A percentile compares a stretch with the other conserved stretches of the same genome.
phyloP scores from a whole-genome alignment of 2,888 invertebrate genomes.

The Cephus rjabovi region DNA sequence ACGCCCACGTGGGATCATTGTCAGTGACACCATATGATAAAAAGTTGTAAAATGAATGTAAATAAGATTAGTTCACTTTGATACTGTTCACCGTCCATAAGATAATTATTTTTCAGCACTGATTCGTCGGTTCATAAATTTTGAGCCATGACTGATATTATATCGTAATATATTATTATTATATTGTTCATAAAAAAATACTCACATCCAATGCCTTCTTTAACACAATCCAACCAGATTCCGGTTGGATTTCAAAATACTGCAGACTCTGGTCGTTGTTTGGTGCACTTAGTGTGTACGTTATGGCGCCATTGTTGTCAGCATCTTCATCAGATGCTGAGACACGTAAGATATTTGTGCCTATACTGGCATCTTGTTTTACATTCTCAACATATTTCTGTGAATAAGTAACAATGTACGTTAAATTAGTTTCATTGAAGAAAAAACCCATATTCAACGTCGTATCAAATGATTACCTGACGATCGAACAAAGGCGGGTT shows the following conservation, averaged over 20 bases:
- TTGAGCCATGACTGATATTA: not conserved
- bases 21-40: too few species aligned
- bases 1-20: too few species aligned
- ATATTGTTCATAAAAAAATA: conserved; percentile 63
- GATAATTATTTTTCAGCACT: not conserved
- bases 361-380: conserved; percentile 95
- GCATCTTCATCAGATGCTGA: conserved; percentile 98
- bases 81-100: too few species aligned
- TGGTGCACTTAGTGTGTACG: conserved; percentile 90
- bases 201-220: conserved; percentile 97
- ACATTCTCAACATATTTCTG: conserved; percentile 98
- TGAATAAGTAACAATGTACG: conserved; percentile 55
- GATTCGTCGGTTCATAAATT: not conserved
- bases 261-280: conserved; percentile 86
- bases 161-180: not conserved
- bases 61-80: too few species aligned
- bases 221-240: conserved; percentile 96
- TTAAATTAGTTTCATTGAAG: conserved; percentile 6
- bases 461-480: conserved; percentile 74
- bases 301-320: conserved; percentile 95
- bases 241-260: conserved; percentile 96
- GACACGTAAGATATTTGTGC: conserved; percentile 92
- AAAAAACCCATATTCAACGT: conserved; percentile 30
- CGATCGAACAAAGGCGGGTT: conserved; percentile 95
- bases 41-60: not conserved